Conservation (phyloP, 2,797 vertebrate genomes). For the Phalanger gymnotis region DNA sequence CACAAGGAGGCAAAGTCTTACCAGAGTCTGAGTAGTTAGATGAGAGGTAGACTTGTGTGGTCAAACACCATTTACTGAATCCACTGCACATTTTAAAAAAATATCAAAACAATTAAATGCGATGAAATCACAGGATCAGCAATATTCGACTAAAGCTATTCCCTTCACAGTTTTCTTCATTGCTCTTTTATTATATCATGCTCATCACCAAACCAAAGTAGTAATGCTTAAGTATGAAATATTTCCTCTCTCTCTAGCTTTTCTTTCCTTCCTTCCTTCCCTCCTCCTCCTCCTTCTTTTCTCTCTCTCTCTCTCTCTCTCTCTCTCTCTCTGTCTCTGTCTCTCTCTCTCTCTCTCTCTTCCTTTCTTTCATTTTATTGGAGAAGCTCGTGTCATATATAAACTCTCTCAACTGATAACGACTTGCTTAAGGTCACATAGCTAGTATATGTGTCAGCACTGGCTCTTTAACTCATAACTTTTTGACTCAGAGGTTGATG, state of each 20-base stretch:
- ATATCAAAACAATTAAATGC: background rate
- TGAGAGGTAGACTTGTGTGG: background rate
- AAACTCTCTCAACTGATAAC: background rate
- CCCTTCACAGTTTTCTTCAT: background rate
- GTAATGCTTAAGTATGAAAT: background rate
- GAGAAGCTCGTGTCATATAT: too few relatives aligned
- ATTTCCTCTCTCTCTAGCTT: background rate
- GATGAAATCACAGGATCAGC: background rate
- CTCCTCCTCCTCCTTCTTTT: rapidly evolving
- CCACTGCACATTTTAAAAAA: background rate
- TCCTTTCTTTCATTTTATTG: background rate
- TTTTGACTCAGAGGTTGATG: background rate
- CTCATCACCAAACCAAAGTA: background rate
- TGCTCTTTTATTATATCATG: background rate
- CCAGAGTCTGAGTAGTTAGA: background rate
- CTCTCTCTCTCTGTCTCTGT: too few relatives aligned
- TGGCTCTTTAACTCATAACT: background rate
- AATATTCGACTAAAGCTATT: background rate
- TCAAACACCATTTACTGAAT: background rate
- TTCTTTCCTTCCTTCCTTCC: background rate
- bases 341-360: too few relatives aligned
- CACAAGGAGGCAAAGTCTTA: background rate
- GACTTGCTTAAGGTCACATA: background rate
- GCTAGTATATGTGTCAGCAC: background rate
- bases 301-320: rapidly evolving